These are phyloP conservation scores for Listrodromus nycthemerus DNA, from an alignment of 2,888 invertebrate genomes.

Conservation along the genomic window DNA sequence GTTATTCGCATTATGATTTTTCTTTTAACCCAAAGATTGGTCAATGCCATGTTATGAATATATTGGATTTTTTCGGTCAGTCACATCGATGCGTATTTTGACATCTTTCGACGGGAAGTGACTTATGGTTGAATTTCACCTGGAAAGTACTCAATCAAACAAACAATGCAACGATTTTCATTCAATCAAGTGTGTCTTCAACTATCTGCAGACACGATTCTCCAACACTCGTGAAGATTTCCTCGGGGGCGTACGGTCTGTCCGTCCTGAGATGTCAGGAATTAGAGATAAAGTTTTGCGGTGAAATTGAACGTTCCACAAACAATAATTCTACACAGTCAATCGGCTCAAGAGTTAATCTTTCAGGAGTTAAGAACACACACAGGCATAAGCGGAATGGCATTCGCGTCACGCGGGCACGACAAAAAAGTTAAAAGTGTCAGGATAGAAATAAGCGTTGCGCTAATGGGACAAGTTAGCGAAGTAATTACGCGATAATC, in stretches of 20 bases:
- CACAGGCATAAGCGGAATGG: not conserved
- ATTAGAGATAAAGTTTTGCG: not conserved
- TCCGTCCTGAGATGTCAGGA: not conserved
- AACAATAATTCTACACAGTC: not conserved
- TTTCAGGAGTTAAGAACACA: not conserved
- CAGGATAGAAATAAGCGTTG: slow-evolving; percentile 20
- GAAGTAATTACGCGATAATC: slow-evolving; percentile 57
- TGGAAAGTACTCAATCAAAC: not conserved
- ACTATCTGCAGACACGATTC: not conserved
- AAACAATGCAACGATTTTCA: not conserved
- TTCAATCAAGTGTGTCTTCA: not conserved
- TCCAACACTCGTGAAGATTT: not conserved
- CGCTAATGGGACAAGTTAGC: slow-evolving; percentile 44
- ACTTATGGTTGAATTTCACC: not conserved
- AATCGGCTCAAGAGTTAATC: not conserved
- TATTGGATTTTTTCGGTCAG: not conserved
- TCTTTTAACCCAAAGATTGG: slow-evolving; percentile 21
- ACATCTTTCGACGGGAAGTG: not conserved
- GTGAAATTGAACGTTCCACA: not conserved
- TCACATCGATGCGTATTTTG: too few species aligned
- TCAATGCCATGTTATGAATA: not conserved
- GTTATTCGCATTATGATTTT: slow-evolving; percentile 29
- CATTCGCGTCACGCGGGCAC: not conserved
- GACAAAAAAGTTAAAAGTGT: not conserved
- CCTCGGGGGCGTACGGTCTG: not conserved